Evolutionary conservation across 1,140 invertebrate genomes (phyloP).

Genomic region (Drosophila lini): DNA sequence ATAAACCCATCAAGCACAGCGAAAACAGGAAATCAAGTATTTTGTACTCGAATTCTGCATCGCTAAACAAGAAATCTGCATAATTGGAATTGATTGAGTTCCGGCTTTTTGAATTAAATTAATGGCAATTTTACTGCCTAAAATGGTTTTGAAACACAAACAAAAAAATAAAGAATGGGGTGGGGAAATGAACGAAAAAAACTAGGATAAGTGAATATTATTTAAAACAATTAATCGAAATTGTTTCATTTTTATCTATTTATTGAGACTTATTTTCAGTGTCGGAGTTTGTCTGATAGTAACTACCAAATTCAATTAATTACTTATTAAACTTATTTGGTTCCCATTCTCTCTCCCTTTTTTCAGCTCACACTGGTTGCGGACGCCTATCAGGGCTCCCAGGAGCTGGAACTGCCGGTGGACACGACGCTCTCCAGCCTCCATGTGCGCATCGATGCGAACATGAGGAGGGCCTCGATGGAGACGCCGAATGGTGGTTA

Average conservation of each 20-base stretch:
- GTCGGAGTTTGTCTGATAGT: background rate
- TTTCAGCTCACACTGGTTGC: conserved; percentile 75
- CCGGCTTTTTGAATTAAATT: conserved; percentile 2
- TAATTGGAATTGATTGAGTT: conserved; percentile 7
- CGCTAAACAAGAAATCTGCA: conserved; percentile 9
- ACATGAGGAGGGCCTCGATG: conserved; percentile 76
- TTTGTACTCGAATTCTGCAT: conserved; percentile 32
- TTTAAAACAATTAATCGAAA: background rate
- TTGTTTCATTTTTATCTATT: background rate
- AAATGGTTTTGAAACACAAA: background rate
- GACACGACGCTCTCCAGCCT: conserved; percentile 79
- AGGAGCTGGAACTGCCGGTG: conserved; percentile 80
- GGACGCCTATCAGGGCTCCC: conserved; percentile 70
- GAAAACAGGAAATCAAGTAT: conserved; percentile 30
- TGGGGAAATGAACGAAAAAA: no score
- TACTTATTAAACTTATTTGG: background rate
- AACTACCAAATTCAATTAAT: background rate
- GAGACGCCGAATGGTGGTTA: conserved; percentile 84
- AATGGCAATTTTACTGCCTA: background rate
- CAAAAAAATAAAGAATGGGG: background rate
- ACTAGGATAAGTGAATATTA: no score
- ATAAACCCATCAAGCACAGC: conserved; percentile 10
- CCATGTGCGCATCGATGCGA: conserved; percentile 79
- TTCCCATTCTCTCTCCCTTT: background rate
- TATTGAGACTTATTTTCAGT: background rate